phyloP scores from a whole-genome alignment of 2,113 vertebrate genomes.

The Chinchilla lanigera region DNA sequence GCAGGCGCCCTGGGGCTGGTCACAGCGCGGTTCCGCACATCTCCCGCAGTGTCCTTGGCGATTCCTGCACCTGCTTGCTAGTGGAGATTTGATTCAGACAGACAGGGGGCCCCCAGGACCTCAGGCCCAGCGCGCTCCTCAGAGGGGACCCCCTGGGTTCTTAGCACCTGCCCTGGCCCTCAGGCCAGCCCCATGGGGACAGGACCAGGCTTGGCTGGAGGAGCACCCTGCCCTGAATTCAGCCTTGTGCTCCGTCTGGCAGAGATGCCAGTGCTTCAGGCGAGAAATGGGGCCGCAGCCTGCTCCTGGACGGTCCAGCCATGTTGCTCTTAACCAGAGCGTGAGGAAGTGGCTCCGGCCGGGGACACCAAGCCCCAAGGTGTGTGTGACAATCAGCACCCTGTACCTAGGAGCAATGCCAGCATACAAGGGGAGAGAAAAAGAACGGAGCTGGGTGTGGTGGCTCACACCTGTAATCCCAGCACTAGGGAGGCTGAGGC shows the following conservation, averaged over 20 bases:
- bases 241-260: fast-evolving
- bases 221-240: background rate
- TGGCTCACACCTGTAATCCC: too few relatives aligned
- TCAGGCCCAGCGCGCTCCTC: background rate
- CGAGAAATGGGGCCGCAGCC: background rate
- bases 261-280: fast-evolving
- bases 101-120: background rate
- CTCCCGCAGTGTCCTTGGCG: too few relatives aligned
- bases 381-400: background rate
- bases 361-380: fast-evolving
- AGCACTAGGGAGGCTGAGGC: too few relatives aligned
- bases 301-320: background rate
- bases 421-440: background rate
- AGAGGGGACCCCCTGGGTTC: background rate
- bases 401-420: background rate
- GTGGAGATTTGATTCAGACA: background rate
- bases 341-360: background rate
- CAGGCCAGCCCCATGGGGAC: fast-evolving
- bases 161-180: background rate
- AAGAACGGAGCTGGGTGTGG: background rate
- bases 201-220: fast-evolving
- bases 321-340: background rate
- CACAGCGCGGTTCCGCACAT: fast-evolving
- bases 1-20: fast-evolving
- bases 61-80: background rate